A percentile compares a stretch with the other conserved stretches of the same genome.
phyloP scores from a whole-genome alignment of 2,113 vertebrate genomes.

The Acanthisitta chloris region DNA sequence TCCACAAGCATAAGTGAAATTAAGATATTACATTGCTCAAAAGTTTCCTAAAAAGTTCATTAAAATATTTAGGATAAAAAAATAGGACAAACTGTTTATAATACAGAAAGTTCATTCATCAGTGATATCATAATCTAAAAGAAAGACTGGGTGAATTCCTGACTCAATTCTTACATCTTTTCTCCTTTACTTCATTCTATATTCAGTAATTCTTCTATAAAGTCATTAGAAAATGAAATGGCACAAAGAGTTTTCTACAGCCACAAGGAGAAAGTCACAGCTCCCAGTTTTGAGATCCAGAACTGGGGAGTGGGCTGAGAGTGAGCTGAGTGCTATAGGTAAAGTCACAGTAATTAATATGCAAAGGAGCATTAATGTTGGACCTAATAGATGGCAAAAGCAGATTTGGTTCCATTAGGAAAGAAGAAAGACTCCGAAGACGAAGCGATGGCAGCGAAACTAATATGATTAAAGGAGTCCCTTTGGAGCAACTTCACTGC shows the following conservation, averaged over 20 bases:
- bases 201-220: not conserved
- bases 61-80: not conserved
- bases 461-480: slow-evolving; percentile 60
- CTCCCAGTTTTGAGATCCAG: not conserved
- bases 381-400: slow-evolving; percentile 53
- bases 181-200: not conserved
- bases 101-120: not conserved
- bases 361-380: slow-evolving; percentile 47
- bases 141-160: not conserved
- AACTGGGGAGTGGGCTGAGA: not conserved
- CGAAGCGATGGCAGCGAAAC: slow-evolving; percentile 42
- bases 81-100: not conserved
- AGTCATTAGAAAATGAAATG: not conserved
- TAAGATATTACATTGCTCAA: not conserved
- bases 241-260: not conserved
- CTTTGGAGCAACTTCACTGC: slow-evolving; percentile 44
- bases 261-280: not conserved
- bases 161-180: not conserved
- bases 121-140: not conserved
- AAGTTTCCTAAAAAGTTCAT: not conserved
- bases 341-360: slow-evolving; percentile 30
- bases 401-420: slow-evolving; percentile 49
- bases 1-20: not conserved
- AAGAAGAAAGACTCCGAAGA: slow-evolving; percentile 45
- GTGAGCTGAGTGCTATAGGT: not conserved